Evolutionary conservation across 2,113 vertebrate species (phyloP).

Genomic region (Pristiophorus japonicus): DNA sequence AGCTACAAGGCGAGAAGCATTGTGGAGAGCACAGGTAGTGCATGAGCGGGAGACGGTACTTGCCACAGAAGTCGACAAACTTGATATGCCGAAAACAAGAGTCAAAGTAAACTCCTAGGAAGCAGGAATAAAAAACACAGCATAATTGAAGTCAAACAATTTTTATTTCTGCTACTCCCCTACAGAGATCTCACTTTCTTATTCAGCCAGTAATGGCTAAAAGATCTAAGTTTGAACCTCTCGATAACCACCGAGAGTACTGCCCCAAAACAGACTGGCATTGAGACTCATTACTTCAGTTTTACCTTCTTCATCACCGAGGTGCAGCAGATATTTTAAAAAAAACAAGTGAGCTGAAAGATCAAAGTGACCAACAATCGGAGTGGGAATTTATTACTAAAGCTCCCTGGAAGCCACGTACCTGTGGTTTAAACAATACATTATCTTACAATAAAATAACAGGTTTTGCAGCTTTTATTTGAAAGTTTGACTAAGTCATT

Average conservation of each 20-base stretch:
- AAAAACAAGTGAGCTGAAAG: not conserved
- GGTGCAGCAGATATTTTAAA: not conserved
- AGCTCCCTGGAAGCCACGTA: not conserved
- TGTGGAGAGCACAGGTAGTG: slow-evolving; percentile 97
- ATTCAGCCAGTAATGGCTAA: not conserved
- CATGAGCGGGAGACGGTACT: slow-evolving; percentile 95
- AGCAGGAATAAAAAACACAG: not conserved
- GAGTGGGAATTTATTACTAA: not conserved
- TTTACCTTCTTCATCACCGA: not conserved
- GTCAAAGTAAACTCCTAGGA: slow-evolving; percentile 91
- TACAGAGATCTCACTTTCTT: slow-evolving; percentile 3
- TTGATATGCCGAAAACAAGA: slow-evolving; percentile 96
- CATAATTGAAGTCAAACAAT: not conserved
- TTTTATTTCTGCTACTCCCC: not conserved
- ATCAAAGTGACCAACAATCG: not conserved
- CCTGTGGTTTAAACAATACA: not conserved
- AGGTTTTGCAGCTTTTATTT: not conserved
- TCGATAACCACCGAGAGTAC: not conserved
- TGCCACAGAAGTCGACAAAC: slow-evolving; percentile 98
- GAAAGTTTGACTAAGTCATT: not conserved
- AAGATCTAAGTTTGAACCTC: not conserved
- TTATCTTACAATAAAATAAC: not conserved
- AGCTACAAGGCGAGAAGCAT: slow-evolving; percentile 91
- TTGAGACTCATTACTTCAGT: not conserved
- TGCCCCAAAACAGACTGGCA: not conserved